Evolutionary conservation across 92 coral and sea anemone species (phyloP).

Genomic region (Galaxea fascicularis): DNA sequence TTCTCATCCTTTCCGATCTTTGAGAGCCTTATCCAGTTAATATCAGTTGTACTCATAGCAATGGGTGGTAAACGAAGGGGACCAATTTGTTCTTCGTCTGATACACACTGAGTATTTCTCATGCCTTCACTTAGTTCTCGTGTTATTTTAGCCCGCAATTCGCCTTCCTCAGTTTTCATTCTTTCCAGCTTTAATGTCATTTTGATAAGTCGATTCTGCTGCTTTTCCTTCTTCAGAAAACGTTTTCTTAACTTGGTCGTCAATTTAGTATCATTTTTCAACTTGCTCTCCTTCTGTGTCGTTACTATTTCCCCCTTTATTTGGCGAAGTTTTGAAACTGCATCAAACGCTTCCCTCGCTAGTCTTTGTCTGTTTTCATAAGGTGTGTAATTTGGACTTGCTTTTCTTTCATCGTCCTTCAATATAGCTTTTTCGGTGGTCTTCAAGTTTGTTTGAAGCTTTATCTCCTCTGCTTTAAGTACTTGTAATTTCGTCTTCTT

Average conservation of each 20-base stretch:
- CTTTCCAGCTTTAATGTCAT: constrained; percentile 77
- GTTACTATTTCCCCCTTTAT: constrained; percentile 71
- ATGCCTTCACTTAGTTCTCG: constrained; percentile 17
- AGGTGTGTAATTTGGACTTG: constrained; percentile 67
- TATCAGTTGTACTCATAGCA: neutral
- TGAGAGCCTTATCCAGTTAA: constrained; percentile 32
- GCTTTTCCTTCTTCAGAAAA: constrained; percentile 75
- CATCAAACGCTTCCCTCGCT: constrained; percentile 77
- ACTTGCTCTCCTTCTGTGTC: constrained; percentile 60
- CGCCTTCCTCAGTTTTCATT: constrained; percentile 77
- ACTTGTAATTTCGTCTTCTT: constrained; percentile 68
- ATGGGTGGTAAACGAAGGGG: constrained; percentile 27
- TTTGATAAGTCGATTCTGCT: constrained; percentile 77
- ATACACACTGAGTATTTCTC: no score
- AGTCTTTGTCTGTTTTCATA: constrained; percentile 83
- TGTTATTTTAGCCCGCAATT: constrained; percentile 73
- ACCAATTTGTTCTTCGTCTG: neutral
- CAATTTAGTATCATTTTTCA: constrained; percentile 58
- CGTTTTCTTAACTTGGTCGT: constrained; percentile 65
- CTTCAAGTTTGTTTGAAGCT: constrained; percentile 66
- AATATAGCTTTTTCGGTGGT: constrained; percentile 62
- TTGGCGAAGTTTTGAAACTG: constrained; percentile 74
- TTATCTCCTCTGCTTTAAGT: constrained; percentile 72
- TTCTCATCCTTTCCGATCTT: constrained; percentile 28
- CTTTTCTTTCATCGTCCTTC: constrained; percentile 72